Conservation (phyloP, 2,797 vertebrate genomes). For the Furcifer pardalis region DNA sequence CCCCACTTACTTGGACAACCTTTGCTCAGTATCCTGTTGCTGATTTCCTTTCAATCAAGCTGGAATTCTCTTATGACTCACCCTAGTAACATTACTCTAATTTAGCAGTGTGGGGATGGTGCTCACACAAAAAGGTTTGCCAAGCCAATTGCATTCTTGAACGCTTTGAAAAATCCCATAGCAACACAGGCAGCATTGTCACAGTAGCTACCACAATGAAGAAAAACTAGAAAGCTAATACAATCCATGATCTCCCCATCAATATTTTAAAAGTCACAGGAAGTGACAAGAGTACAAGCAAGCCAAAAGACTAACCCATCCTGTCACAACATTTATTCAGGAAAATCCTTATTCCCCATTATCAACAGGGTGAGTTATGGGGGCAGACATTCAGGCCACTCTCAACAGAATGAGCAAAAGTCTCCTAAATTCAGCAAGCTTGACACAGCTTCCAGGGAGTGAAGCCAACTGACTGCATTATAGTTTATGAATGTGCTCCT, state of each 20-base stretch:
- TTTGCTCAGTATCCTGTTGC: slow-evolving; percentile 52
- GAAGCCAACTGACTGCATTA: not conserved
- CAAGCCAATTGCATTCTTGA: slow-evolving; percentile 31
- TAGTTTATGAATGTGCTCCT: not conserved
- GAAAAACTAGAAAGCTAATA: slow-evolving; percentile 55
- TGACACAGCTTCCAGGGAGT: too few relatives aligned
- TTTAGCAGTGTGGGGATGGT: slow-evolving; percentile 35
- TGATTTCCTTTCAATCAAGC: slow-evolving; percentile 42
- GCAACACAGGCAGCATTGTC: slow-evolving; percentile 63
- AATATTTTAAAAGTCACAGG: slow-evolving; percentile 61
- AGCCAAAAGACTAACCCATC: slow-evolving; percentile 5
- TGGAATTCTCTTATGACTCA: slow-evolving; percentile 55
- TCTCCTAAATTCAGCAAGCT: not conserved
- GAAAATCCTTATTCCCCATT: not conserved
- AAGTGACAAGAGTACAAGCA: not conserved
- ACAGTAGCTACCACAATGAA: slow-evolving; percentile 55
- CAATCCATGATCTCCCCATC: slow-evolving; percentile 26
- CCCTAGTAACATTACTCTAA: slow-evolving; percentile 54
- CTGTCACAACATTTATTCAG: too few relatives aligned
- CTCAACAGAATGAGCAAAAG: not conserved
- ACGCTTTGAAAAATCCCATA: slow-evolving; percentile 51
- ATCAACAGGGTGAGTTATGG: not conserved
- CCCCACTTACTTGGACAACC: slow-evolving; percentile 45
- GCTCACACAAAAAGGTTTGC: slow-evolving; percentile 10
- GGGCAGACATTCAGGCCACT: too few relatives aligned